Base-by-base conservation (phyloP, 2,888 invertebrate species). In the Choristoneura rosaceana region DNA sequence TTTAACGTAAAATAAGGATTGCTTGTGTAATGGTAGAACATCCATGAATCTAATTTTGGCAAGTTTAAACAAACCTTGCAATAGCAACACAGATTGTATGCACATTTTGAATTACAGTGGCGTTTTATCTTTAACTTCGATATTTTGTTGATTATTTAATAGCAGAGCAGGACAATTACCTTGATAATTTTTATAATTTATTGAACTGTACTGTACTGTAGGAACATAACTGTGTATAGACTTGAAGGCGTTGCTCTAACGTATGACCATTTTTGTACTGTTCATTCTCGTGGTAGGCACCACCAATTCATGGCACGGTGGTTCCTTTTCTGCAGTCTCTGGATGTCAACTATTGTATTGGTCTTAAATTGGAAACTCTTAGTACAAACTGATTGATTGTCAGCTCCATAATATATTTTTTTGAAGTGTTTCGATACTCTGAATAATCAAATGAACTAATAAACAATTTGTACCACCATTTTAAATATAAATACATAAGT, bases 1-100 rank as follows among this genome's bases (percentile, higher is more conserved):
- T 59, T 12, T 25, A 45, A 17, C 17, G n/a, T 61, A 41, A 17
- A 41, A 61, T 61, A 61, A 61, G 61, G 34, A 41, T 61, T 41
- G 61, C 61, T 61, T 41, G 41, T 61, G 61, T 41, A 15, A 34
- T 14, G 17, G 59, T 59, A 45, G 43, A 15, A 34, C n/a, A 4
- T 61, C 61, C 41, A 41, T 41, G 10, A 15, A 15, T 38, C 38
- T 14, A 10, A 61, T 41, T 41, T 61, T 10, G 33, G 9, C 10
- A 41, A n/a, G n/a, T 60, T 14, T 41, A 34, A 17, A 17, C 52
- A 9, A 52, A 52, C 15, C 38, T 25, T 25, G 10, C 55, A 55
- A 17, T 12, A 55, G 55, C 55, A 25, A 10, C 25, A 25, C 10
- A 55, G 17, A 15, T 55, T 55, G 55, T 25, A 25, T 55, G 7